These are phyloP conservation scores for Ceyx melanurus DNA, from an alignment of 2,113 vertebrate species.

Conservation along the genomic window DNA sequence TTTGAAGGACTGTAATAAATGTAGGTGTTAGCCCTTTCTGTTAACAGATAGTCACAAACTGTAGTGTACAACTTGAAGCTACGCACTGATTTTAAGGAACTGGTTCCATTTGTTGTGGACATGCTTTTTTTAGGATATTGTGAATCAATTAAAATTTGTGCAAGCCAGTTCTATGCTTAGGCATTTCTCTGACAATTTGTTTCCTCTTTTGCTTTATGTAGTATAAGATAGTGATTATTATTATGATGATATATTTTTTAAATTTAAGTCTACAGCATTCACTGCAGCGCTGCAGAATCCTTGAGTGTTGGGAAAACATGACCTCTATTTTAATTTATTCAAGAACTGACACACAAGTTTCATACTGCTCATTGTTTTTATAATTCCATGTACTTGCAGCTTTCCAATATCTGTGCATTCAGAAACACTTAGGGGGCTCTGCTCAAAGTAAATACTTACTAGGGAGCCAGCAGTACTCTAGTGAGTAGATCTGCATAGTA, in stretches of 20 bases:
- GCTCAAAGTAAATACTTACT: background rate
- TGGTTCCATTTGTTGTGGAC: background rate
- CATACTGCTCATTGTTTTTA: background rate
- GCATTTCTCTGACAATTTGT: background rate
- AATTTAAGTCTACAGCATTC: background rate
- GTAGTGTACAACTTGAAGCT: background rate
- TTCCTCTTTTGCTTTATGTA: background rate
- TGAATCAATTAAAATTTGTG: background rate
- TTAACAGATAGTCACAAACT: background rate
- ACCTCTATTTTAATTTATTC: background rate
- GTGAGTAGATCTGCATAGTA: background rate
- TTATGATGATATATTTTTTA: too few species aligned
- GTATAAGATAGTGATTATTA: background rate
- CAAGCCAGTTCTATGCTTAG: background rate
- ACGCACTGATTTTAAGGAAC: background rate
- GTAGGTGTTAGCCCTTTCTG: background rate
- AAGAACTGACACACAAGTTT: background rate
- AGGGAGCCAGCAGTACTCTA: background rate
- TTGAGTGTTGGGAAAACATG: background rate
- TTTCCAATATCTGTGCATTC: background rate
- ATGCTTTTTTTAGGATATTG: background rate
- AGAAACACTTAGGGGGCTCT: background rate
- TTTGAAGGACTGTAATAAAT: background rate
- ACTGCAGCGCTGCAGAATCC: background rate
- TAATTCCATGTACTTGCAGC: background rate